Conservation (phyloP, 2,113 vertebrate species). For the Bungarus multicinctus region DNA sequence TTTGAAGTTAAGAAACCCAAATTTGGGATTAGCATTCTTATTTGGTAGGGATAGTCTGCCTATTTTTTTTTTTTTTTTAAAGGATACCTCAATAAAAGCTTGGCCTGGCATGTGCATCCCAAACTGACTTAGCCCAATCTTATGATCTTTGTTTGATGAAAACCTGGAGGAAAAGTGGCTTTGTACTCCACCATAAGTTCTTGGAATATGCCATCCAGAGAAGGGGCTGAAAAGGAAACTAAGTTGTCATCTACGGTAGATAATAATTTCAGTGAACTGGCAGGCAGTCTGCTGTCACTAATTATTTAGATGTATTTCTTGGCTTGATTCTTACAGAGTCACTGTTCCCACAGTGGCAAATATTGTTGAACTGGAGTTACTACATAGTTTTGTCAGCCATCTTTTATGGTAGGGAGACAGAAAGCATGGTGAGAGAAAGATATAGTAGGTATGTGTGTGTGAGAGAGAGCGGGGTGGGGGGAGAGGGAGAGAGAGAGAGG, state of each 20-base stretch:
- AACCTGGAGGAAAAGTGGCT: not conserved
- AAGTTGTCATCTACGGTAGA: not conserved
- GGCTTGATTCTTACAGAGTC: too few species aligned
- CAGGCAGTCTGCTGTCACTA: not conserved
- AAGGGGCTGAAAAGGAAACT: not conserved
- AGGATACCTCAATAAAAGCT: not conserved
- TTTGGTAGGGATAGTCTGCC: not conserved
- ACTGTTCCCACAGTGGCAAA: too few species aligned
- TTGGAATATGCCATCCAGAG: not conserved
- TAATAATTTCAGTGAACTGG: not conserved
- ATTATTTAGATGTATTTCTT: not conserved
- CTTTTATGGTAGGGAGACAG: not conserved
- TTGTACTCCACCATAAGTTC: not conserved
- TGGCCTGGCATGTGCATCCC: not conserved
- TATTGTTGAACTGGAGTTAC: too few species aligned
- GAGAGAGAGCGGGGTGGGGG: too few species aligned
- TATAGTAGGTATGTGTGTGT: not conserved
- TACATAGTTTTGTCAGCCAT: not conserved
- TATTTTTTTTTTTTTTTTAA: not conserved
- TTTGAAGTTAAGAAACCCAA: not conserved
- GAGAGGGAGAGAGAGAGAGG: accelerated
- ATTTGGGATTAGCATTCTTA: not conserved
- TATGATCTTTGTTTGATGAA: not conserved
- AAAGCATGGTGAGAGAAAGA: not conserved
- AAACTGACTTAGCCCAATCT: not conserved